These are phyloP conservation scores for Thermophis baileyi DNA, from an alignment of 2,113 vertebrate genomes.

Conservation along the genomic window DNA sequence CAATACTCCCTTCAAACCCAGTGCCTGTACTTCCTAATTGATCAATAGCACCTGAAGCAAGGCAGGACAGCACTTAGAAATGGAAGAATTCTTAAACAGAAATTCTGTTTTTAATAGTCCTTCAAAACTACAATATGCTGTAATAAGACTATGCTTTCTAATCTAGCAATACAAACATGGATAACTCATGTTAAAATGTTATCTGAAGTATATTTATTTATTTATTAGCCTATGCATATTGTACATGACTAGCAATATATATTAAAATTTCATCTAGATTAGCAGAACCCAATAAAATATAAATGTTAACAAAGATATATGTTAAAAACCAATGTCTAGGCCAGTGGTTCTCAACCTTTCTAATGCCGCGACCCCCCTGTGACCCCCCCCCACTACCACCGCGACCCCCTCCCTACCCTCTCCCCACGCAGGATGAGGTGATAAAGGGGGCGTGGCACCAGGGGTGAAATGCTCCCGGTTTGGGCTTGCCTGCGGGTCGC, in stretches of 20 bases:
- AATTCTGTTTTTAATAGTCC: background rate
- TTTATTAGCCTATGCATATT: background rate
- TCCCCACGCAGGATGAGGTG: too few species aligned
- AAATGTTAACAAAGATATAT: background rate
- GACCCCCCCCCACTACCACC: too few species aligned
- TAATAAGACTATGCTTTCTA: background rate
- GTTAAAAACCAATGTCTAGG: background rate
- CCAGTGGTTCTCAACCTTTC: too few species aligned
- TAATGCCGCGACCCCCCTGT: too few species aligned
- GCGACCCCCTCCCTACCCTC: too few species aligned
- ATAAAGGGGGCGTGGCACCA: too few species aligned
- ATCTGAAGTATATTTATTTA: background rate
- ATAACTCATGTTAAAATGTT: background rate
- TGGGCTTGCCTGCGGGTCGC: too few species aligned
- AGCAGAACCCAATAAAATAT: background rate
- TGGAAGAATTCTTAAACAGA: background rate
- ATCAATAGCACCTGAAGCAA: background rate
- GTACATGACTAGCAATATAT: background rate
- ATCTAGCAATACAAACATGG: background rate
- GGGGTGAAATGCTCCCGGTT: too few species aligned
- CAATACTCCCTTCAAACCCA: background rate
- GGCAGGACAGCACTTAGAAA: background rate
- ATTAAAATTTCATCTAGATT: background rate
- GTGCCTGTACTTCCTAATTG: background rate
- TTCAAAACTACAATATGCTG: background rate